Evolutionary conservation across 2,888 invertebrate species (phyloP).

Genomic region (Polylopha cassiicola): DNA sequence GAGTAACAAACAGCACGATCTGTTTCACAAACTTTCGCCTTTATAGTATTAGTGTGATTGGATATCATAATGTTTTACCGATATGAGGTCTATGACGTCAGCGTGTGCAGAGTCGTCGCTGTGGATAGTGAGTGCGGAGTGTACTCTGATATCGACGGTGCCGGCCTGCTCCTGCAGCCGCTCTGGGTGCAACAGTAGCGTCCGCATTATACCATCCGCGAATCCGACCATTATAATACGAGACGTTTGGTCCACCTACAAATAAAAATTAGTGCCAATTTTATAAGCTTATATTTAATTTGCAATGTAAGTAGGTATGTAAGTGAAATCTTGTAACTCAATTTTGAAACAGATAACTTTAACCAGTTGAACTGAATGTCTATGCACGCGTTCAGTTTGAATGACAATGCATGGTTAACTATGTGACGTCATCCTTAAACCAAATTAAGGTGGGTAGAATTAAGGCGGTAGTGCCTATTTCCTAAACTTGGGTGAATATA

Average conservation of each 20-base stretch:
- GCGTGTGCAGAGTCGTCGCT: conserved; percentile 52
- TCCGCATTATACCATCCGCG: conserved; percentile 83
- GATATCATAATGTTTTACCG: conserved; percentile 35
- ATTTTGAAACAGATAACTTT: no score
- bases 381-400: no score
- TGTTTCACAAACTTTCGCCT: conserved; percentile 34
- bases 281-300: not conserved
- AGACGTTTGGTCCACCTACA: conserved; percentile 79
- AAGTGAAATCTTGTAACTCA: no score
- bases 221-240: conserved; percentile 83
- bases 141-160: conserved; percentile 49
- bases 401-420: no score
- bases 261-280: not conserved
- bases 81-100: conserved; percentile 56
- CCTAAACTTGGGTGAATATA: no score
- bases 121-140: conserved; percentile 58
- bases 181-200: conserved; percentile 55
- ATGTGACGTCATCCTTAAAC: no score
- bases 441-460: no score
- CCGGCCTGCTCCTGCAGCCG: conserved; percentile 35
- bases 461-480: no score
- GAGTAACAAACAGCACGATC: no score
- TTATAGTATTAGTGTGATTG: not conserved
- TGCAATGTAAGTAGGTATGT: not conserved
- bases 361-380: no score